Conservation (phyloP, 2,113 vertebrate genomes). For the Ursus arctos region DNA sequence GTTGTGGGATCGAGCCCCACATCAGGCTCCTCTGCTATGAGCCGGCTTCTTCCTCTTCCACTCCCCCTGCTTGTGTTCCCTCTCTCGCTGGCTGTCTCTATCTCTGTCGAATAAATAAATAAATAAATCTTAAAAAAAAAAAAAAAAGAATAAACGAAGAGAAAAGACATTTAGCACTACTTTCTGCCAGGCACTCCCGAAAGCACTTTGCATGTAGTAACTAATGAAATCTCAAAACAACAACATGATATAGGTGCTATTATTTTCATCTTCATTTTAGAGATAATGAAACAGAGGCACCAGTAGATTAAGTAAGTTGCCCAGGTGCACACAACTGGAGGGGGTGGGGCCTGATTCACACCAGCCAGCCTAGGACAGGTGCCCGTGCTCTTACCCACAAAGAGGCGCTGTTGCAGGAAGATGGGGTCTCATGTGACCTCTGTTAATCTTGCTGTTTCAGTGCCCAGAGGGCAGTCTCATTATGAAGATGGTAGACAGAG, state of each 20-base stretch:
- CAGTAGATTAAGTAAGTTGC: background rate
- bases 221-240: background rate
- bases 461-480: background rate
- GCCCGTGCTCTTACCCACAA: too few species aligned
- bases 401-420: background rate
- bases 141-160: background rate
- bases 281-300: background rate
- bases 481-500: background rate
- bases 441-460: background rate
- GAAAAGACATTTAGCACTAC: background rate
- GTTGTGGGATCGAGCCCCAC: too few species aligned
- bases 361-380: background rate
- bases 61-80: too few species aligned
- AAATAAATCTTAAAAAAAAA: too few species aligned
- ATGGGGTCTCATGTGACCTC: background rate
- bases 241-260: background rate
- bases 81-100: too few species aligned
- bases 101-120: too few species aligned
- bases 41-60: too few species aligned
- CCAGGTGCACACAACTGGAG: background rate
- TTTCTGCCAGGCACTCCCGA: background rate
- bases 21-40: too few species aligned
- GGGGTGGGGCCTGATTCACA: too few species aligned
- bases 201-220: background rate
- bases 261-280: background rate